phyloP scores from a whole-genome alignment of 2,113 vertebrate genomes.

The Reinhardtius hippoglossoides region DNA sequence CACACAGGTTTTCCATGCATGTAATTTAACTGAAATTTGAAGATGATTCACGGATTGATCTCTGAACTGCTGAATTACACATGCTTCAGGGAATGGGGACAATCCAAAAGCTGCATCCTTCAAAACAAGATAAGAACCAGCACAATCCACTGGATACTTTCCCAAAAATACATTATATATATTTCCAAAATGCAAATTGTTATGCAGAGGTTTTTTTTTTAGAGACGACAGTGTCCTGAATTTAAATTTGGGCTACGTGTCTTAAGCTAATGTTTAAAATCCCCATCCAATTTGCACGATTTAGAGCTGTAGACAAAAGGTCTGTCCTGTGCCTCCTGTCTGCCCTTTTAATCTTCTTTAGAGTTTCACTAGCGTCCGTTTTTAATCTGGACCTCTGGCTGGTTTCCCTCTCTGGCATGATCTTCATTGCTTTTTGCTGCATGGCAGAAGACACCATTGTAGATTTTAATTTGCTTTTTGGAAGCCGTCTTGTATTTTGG shows the following conservation, averaged over 20 bases:
- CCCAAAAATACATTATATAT: conserved; percentile 1
- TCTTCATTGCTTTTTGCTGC: conserved; percentile 12
- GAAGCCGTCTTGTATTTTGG: background rate
- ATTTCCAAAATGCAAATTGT: conserved; percentile 16
- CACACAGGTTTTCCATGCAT: conserved; percentile 30
- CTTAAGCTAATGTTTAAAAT: conserved; percentile 49
- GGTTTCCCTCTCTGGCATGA: conserved; percentile 8
- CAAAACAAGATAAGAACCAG: background rate
- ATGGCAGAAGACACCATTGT: background rate
- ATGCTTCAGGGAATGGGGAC: conserved; percentile 31
- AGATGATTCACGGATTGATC: conserved; percentile 36
- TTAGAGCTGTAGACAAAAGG: conserved; percentile 43
- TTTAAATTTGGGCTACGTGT: background rate
- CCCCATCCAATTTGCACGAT: conserved; percentile 36
- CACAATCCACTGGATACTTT: conserved; percentile 10
- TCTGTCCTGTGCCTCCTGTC: conserved; percentile 40
- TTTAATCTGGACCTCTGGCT: conserved; percentile 39
- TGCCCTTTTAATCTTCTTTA: conserved; percentile 62
- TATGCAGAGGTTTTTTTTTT: background rate
- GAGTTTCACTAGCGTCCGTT: conserved; percentile 29
- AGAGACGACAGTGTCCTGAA: background rate
- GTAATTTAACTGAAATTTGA: conserved; percentile 52
- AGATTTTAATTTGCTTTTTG: background rate
- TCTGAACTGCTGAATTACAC: conserved; percentile 48
- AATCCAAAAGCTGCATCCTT: conserved; percentile 17